Conservation (phyloP, 2,113 vertebrate genomes). For the Colistium nudipinnis region DNA sequence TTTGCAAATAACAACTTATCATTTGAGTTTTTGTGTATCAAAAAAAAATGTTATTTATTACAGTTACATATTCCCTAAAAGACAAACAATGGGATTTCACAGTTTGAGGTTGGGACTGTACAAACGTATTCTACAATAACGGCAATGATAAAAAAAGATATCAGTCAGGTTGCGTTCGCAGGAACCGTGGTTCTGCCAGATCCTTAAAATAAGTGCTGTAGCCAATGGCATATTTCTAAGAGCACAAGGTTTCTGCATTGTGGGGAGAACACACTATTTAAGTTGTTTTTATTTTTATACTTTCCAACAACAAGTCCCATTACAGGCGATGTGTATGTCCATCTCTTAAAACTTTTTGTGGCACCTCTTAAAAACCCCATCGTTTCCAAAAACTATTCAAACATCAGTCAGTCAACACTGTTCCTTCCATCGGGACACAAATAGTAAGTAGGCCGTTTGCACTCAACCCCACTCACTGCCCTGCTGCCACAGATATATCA, state of each 20-base stretch:
- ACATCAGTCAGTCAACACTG: neutral
- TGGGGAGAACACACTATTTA: no score
- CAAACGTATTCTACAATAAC: neutral
- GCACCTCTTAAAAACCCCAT: neutral
- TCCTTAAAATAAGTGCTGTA: neutral
- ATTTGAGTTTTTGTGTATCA: neutral
- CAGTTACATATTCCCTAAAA: neutral
- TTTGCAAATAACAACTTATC: neutral
- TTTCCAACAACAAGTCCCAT: neutral
- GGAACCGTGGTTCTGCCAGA: neutral
- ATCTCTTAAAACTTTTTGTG: neutral
- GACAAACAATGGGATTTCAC: slow-evolving; percentile 6
- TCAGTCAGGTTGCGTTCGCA: neutral
- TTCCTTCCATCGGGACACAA: no score
- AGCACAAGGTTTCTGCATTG: no score
- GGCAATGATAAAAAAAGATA: neutral
- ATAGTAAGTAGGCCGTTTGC: no score
- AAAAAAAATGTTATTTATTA: neutral
- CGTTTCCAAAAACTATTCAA: neutral
- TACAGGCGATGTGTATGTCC: neutral
- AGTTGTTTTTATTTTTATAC: neutral
- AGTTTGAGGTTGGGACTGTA: slow-evolving; percentile 6
- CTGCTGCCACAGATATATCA: neutral
- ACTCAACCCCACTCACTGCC: no score
- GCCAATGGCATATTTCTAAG: no score